A percentile compares a stretch with the other conserved stretches of the same genome.
phyloP scores from a whole-genome alignment of 2,888 invertebrate genomes.

The Neuroscelio doddi region DNA sequence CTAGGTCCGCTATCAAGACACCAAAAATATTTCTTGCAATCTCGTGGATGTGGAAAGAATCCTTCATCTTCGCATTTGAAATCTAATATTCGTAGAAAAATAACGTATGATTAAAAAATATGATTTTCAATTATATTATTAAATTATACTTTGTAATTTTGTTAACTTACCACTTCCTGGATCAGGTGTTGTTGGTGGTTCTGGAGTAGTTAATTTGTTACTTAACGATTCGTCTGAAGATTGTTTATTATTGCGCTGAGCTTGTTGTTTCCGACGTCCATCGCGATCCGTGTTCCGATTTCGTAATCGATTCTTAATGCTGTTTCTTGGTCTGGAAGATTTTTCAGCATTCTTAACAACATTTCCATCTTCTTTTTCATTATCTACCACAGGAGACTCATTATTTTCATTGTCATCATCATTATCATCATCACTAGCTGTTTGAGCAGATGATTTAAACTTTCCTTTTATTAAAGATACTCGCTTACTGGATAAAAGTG shows the following conservation, averaged over 20 bases:
- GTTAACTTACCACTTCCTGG: slow-evolving; percentile 85
- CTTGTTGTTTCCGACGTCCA: slow-evolving; percentile 54
- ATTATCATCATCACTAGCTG: slow-evolving; percentile 30
- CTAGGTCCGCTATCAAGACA: slow-evolving; percentile 92
- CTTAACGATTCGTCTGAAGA: slow-evolving; percentile 73
- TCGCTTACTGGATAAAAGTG: slow-evolving; percentile 47
- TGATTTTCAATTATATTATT: not conserved
- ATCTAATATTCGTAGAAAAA: slow-evolving; percentile 73
- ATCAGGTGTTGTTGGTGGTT: slow-evolving; percentile 92
- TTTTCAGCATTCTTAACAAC: slow-evolving; percentile 50
- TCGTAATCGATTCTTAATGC: slow-evolving; percentile 52
- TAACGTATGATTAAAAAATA: not conserved
- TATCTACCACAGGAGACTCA: slow-evolving; percentile 33
- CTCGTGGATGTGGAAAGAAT: slow-evolving; percentile 91
- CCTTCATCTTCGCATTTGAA: slow-evolving; percentile 95
- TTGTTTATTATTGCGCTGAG: slow-evolving; percentile 40
- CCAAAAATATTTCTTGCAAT: slow-evolving; percentile 97
- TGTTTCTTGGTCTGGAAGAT: slow-evolving; percentile 41
- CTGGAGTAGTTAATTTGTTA: slow-evolving; percentile 78
- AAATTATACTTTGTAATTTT: not conserved
- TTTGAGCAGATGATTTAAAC: slow-evolving; percentile 41
- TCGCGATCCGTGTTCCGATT: slow-evolving; percentile 52
- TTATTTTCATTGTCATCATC: slow-evolving; percentile 38
- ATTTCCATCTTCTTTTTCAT: slow-evolving; percentile 41
- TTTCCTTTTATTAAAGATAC: slow-evolving; percentile 47